Conservation (phyloP, 35 echinoderm and acorn worm genomes). For the Lytechinus variegatus region DNA sequence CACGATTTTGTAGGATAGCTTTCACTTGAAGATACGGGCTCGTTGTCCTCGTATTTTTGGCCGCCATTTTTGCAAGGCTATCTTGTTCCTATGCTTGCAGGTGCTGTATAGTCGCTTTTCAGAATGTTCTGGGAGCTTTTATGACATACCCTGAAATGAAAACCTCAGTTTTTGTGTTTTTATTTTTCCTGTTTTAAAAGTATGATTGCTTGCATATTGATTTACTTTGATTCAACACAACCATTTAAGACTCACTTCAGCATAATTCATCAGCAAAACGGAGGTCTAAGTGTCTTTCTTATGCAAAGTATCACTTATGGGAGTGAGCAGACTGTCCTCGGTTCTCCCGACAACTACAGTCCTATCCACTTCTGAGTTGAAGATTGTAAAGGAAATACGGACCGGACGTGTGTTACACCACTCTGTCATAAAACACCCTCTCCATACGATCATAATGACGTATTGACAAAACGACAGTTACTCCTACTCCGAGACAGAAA, state of each 20-base stretch:
- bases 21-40: background rate
- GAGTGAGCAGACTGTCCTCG: background rate
- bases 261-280: background rate
- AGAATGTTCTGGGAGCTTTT: background rate
- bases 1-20: background rate
- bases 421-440: conserved; percentile 12
- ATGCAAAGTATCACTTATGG: conserved; percentile 1
- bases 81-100: background rate
- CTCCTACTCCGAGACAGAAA: background rate
- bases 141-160: background rate
- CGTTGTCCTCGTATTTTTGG: background rate
- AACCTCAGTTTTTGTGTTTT: background rate
- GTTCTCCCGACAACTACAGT: conserved; percentile 4
- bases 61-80: background rate
- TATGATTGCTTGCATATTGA: background rate
- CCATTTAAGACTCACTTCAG: background rate
- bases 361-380: background rate
- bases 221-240: background rate
- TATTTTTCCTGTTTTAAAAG: background rate
- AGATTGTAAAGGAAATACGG: conserved; percentile 17
- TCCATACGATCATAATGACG: background rate
- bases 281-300: background rate
- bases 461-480: conserved; percentile 36
- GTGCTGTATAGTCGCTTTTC: background rate
- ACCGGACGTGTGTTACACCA: conserved; percentile 24